Evolutionary conservation across 1,140 invertebrate genomes (phyloP), one percentile per base, ranked within the genome.

Genomic region (Heliconius melpomene): DNA sequence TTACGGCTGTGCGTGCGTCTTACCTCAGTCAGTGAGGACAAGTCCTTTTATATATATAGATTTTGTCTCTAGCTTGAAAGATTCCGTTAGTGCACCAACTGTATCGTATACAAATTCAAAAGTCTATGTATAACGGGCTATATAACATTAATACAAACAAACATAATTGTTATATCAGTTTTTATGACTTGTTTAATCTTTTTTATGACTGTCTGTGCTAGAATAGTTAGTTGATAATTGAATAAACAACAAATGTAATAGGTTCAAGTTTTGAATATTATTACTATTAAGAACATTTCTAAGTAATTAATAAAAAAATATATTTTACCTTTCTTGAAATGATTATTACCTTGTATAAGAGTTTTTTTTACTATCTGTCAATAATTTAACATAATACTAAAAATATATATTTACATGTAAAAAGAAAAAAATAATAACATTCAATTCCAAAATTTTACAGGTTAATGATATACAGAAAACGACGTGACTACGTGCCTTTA

Each of bases 391-490:
- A 36, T 7, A 36, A 36, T 7, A 7, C 7, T 7, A 7, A 36
- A 54, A 7, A 18, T 1, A n/a, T n/a, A 57, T 0, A 3, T 40
- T 8, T 20, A 57, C 20, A 57, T 57, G 23, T 11, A 46, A 57
- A 57, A 2, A 57, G n/a, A n/a, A n/a, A 18, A 57, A 29, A 66
- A 57, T 57, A 23, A 36, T 26, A 66, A 66, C 60, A 66, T 66
- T 16, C 11, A 66, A 46, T 26, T 66, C 13, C 13, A 13, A 11
- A 66, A 26, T 20, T 52, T 91, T 91, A 38, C 90, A 94, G 92
- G 29, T 57, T 94, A 1, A 82, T 92, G 86, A 85, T 94, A 72
- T 94, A 94, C 82, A 87, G 85, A 76, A 92, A 88, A 75, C 88
- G 91, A 2, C 84, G 85, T 32, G 90, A 88, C 16, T 90, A 92